These are phyloP conservation scores for Lycopodina hypogea DNA, from an alignment of 37 sponge, comb jelly and placozoan genomes.

Conservation along the genomic window DNA sequence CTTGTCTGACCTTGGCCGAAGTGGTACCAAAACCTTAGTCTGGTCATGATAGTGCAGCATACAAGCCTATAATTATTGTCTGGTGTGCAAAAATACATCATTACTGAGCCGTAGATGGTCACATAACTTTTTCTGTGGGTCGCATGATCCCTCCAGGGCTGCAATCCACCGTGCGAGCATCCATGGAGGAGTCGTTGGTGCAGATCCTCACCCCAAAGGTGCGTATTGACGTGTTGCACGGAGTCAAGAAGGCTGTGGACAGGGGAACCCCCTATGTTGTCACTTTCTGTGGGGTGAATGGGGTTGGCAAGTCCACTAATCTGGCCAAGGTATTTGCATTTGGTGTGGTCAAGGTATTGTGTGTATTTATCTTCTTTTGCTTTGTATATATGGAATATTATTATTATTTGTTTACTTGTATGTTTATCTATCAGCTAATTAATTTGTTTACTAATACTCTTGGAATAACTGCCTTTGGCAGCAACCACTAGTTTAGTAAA, in stretches of 20 bases:
- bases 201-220: constrained; percentile 86
- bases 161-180: constrained; percentile 48
- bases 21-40: too few species aligned
- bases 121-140: too few species aligned
- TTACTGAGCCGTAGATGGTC: too few species aligned
- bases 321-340: constrained; percentile 77
- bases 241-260: constrained; percentile 59
- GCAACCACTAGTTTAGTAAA: too few species aligned
- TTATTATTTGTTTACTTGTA: neutral
- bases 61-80: too few species aligned
- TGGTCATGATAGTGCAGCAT: too few species aligned
- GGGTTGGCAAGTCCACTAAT: constrained; percentile 97
- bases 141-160: constrained; percentile 43
- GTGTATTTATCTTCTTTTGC: neutral
- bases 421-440: too few species aligned
- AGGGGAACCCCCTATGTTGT: constrained; percentile 74
- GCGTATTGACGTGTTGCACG: constrained; percentile 80
- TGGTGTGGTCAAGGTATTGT: too few species aligned
- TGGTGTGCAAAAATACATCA: too few species aligned
- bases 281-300: constrained; percentile 98
- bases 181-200: constrained; percentile 74
- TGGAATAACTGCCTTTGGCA: too few species aligned
- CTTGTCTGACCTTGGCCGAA: too few species aligned
- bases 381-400: neutral
- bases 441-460: too few species aligned